A percentile compares a stretch with the other conserved stretches of the same genome.
These are phyloP conservation scores for Atta texana DNA, from an alignment of 1,140 invertebrate genomes.

Conservation along the genomic window DNA sequence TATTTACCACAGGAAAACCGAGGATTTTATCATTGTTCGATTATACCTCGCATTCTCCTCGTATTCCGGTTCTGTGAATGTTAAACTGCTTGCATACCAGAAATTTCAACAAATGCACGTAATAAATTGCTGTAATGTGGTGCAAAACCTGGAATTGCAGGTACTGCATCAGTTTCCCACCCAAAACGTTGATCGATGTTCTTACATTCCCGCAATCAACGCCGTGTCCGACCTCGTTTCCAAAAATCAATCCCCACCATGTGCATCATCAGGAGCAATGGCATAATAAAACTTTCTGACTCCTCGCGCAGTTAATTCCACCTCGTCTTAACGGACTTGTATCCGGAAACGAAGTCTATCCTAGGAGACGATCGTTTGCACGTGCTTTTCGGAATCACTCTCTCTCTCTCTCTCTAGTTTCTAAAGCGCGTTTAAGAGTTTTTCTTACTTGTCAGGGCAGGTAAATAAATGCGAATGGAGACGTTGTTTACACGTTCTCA, in stretches of 20 bases:
- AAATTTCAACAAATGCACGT: constrained; percentile 20
- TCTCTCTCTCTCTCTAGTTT: not conserved
- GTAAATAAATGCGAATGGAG: constrained; percentile 34
- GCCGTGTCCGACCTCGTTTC: not conserved
- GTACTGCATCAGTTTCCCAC: constrained; percentile 7
- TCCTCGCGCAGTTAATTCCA: constrained; percentile 46
- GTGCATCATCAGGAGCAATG: constrained; percentile 25
- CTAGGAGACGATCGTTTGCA: not conserved
- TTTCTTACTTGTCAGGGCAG: not conserved
- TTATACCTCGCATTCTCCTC: constrained; percentile 7
- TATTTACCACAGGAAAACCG: not conserved
- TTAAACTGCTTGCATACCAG: constrained; percentile 10
- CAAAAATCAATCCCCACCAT: constrained; percentile 38
- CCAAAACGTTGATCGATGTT: constrained; percentile 33
- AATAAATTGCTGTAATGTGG: constrained; percentile 34
- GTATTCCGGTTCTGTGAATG: not conserved
- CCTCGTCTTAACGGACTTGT: constrained; percentile 33
- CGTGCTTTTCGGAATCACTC: constrained; percentile 42
- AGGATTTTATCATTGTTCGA: constrained; percentile 2
- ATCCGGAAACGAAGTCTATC: constrained; percentile 43
- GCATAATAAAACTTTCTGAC: constrained; percentile 43
- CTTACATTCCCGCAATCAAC: constrained; percentile 45
- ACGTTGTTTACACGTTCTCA: constrained; percentile 56
- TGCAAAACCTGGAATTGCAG: constrained; percentile 9
- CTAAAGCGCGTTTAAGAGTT: not conserved